Base-by-base conservation (phyloP, 2,888 invertebrate species). In the Pristionchus arcanus region DNA sequence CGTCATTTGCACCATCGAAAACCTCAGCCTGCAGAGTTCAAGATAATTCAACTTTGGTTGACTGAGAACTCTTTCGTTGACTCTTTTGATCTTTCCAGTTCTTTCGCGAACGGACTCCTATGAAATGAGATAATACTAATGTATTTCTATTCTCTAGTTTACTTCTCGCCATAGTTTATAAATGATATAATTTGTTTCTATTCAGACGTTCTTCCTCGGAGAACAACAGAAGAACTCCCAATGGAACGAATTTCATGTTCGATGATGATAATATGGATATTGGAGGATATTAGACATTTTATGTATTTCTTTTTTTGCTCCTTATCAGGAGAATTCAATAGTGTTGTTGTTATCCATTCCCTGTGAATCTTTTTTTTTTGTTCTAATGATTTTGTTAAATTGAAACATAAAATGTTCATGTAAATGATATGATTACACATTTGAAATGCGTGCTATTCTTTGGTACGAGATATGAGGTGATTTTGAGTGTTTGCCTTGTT, bases 221-320 rank as follows among this genome's bases (percentile, higher is more conserved):
- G 55, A 85, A 85, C 37, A 85, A 63, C 34, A 55, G 85, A 63
- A 85, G 34, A 34, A 59, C 63, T 31, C 31, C 63, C 19, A 55
- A 55, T 31, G 85, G 85, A 16, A 63, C 83, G 5, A 83, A 31
- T 55, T 85, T 85, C 85, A 85, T 85, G 59, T 85, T 85, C 63
- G 85, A 59, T 15, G 55, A 84, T 53, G 84, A 49, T 53, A 42
- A 55, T 21, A 85, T 85, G 55, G 85, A 85, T 31, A 85, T 59
- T 25, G 85, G 37, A 21, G 85, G 85, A 59, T 42, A 49, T 42
- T 85, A 42, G 2, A 53, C 25, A 15, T 21, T 37, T 21, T 74
- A 37, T 21, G 7, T 74, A 37, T 34, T 74, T 74, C 71, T 34
- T 74, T 37, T 74, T 85, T 19, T 31, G 28, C 21, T 55, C 34